phyloP scores from a whole-genome alignment of 92 coral and sea anemone genomes.

The Parazoanthus atlanticus region DNA sequence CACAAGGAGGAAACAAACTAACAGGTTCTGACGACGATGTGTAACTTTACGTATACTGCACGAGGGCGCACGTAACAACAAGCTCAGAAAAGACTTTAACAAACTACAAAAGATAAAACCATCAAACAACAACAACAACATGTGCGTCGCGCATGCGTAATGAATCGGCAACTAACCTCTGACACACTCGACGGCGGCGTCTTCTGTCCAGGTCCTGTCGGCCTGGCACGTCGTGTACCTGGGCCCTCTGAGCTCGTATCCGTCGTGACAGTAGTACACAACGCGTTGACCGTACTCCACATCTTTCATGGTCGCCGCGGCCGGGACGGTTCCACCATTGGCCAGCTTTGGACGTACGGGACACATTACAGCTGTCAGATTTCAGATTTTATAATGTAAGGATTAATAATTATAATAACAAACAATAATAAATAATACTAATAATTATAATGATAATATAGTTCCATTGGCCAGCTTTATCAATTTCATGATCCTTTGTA shows the following conservation, averaged over 20 bases:
- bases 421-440: not conserved
- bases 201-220: conserved; percentile 81
- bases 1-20: not conserved
- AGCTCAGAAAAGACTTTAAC: too few relatives aligned
- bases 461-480: too few relatives aligned
- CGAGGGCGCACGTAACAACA: not conserved
- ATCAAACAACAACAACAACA: too few relatives aligned
- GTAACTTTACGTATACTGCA: not conserved
- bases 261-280: conserved; percentile 85
- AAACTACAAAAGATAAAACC: too few relatives aligned
- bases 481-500: too few relatives aligned
- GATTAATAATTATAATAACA: not conserved
- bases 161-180: conserved; percentile 61
- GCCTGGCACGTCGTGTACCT: conserved; percentile 89
- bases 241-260: conserved; percentile 91
- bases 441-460: too few relatives aligned
- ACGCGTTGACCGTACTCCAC: conserved; percentile 94
- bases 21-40: not conserved
- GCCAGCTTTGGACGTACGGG: conserved; percentile 63
- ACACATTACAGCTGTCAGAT: conserved; percentile 90
- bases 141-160: too few relatives aligned
- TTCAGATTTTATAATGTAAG: too few relatives aligned
- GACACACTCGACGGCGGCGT: conserved; percentile 77
- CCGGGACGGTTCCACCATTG: conserved; percentile 85
- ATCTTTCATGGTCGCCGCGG: conserved; percentile 76